These are phyloP conservation scores for Triplophysa yarkandensis DNA, from an alignment of 2,797 vertebrate genomes.

Conservation along the genomic window DNA sequence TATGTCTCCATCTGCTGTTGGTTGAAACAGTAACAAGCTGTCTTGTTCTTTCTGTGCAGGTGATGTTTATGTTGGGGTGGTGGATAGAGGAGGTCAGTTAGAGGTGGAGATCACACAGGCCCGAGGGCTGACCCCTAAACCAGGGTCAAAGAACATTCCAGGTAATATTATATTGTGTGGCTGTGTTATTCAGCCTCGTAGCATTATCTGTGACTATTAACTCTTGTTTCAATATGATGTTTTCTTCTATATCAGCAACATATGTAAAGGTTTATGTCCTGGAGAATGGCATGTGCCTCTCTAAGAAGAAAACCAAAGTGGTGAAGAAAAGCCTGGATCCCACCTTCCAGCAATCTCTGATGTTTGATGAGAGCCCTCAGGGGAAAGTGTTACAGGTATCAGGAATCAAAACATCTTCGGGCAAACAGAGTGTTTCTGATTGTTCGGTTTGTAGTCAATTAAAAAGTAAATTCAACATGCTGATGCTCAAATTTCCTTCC, in stretches of 20 bases:
- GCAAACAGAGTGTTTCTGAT: neutral
- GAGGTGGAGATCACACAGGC: constrained; percentile 97
- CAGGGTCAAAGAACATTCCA: constrained; percentile 91
- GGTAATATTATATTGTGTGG: constrained; percentile 68
- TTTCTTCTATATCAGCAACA: constrained; percentile 76
- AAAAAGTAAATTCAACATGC: neutral
- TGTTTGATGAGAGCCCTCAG: constrained; percentile 94
- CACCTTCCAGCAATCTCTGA: constrained; percentile 92
- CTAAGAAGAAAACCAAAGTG: constrained; percentile 96
- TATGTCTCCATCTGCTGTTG: constrained; percentile 70
- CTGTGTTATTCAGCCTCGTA: neutral
- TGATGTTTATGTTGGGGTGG: constrained; percentile 87
- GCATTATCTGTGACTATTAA: neutral
- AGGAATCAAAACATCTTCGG: neutral
- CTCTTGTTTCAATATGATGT: neutral
- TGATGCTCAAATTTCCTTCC: neutral
- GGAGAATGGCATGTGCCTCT: constrained; percentile 91
- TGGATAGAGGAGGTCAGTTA: constrained; percentile 91
- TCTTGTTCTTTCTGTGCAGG: constrained; percentile 70
- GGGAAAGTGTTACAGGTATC: constrained; percentile 93
- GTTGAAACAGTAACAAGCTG: constrained; percentile 36
- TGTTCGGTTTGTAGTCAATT: neutral
- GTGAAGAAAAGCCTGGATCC: constrained; percentile 93
- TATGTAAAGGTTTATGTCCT: constrained; percentile 95
- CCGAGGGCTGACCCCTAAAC: constrained; percentile 87